Percentiles rank a stretch among this genome's conserved stretches.
Evolutionary conservation across 2,797 vertebrate species (phyloP).

Genomic region (Rhyacichthys aspro): DNA sequence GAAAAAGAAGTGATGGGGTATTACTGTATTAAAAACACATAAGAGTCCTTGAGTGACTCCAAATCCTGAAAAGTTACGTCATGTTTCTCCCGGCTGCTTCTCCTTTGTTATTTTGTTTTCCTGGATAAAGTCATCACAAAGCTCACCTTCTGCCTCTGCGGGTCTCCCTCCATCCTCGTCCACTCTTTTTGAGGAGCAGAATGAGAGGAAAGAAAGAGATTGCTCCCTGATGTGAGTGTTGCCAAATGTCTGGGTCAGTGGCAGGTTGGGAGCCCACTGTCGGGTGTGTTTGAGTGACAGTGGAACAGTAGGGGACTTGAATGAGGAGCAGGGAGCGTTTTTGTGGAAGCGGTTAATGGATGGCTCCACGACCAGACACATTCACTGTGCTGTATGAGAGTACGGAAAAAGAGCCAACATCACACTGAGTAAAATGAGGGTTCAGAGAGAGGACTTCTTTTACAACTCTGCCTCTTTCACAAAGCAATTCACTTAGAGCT

Average conservation of each 20-base stretch:
- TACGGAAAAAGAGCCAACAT: slow-evolving; percentile 18
- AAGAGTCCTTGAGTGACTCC: too few relatives aligned
- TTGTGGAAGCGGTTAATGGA: slow-evolving; percentile 41
- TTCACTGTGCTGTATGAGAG: slow-evolving; percentile 9
- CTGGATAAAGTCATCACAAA: slow-evolving; percentile 41
- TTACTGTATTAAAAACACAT: too few relatives aligned
- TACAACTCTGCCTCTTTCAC: slow-evolving; percentile 8
- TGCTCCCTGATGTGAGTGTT: slow-evolving; percentile 64
- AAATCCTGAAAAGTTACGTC: too few relatives aligned
- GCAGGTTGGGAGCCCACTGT: slow-evolving; percentile 51
- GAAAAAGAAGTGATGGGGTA: too few relatives aligned
- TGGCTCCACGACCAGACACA: not conserved
- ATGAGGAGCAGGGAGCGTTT: slow-evolving; percentile 40
- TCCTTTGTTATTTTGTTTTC: slow-evolving; percentile 52
- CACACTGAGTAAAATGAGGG: slow-evolving; percentile 38
- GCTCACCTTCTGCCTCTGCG: slow-evolving; percentile 56
- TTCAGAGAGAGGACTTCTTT: slow-evolving; percentile 28
- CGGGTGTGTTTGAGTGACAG: slow-evolving; percentile 43
- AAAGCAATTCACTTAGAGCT: too few relatives aligned
- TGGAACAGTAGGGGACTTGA: slow-evolving; percentile 49
- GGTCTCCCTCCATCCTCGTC: slow-evolving; percentile 8
- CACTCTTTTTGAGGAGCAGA: slow-evolving; percentile 67
- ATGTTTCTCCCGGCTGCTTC: slow-evolving; percentile 31
- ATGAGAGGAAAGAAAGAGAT: slow-evolving; percentile 74
- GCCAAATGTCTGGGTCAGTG: slow-evolving; percentile 67